Evolutionary conservation across 1,140 invertebrate genomes (phyloP).

Genomic region (Acromyrmex charruanus): DNA sequence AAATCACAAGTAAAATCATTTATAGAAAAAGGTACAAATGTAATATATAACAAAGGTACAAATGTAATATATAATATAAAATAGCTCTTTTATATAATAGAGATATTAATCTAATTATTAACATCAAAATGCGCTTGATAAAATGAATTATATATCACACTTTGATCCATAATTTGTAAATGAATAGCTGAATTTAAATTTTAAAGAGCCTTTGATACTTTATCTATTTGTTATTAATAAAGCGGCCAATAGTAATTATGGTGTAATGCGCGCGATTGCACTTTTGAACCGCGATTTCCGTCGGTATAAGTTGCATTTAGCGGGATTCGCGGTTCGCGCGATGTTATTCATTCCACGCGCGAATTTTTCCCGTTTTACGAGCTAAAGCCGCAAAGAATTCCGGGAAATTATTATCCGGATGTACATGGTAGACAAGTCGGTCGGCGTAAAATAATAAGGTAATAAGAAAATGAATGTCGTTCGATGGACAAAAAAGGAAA

Average conservation of each 20-base stretch:
- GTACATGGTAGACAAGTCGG: slow-evolving; percentile 45
- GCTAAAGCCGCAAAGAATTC: slow-evolving; percentile 47
- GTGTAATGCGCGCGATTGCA: neutral
- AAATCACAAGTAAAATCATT: neutral
- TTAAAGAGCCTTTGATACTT: neutral
- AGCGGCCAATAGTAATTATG: slow-evolving; percentile 25
- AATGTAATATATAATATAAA: neutral
- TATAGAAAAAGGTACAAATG: neutral
- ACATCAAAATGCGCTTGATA: neutral
- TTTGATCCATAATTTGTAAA: slow-evolving; percentile 8
- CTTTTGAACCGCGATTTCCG: slow-evolving; percentile 6
- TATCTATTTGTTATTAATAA: slow-evolving; percentile 18
- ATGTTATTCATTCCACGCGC: slow-evolving; percentile 22
- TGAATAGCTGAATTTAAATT: slow-evolving; percentile 7
- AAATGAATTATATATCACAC: neutral
- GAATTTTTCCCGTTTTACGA: slow-evolving; percentile 49
- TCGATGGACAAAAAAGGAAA: neutral
- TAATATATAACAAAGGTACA: neutral
- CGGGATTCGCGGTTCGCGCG: slow-evolving; percentile 6
- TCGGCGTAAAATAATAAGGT: slow-evolving; percentile 57
- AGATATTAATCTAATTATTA: slow-evolving; percentile 10
- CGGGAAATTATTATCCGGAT: slow-evolving; percentile 55
- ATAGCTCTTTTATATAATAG: neutral
- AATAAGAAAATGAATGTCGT: slow-evolving; percentile 65
- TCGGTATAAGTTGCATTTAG: neutral